Percentiles rank a stretch among this genome's conserved stretches.
These are phyloP conservation scores for Tinamus major DNA, from an alignment of 2,797 vertebrate genomes.

Conservation along the genomic window DNA sequence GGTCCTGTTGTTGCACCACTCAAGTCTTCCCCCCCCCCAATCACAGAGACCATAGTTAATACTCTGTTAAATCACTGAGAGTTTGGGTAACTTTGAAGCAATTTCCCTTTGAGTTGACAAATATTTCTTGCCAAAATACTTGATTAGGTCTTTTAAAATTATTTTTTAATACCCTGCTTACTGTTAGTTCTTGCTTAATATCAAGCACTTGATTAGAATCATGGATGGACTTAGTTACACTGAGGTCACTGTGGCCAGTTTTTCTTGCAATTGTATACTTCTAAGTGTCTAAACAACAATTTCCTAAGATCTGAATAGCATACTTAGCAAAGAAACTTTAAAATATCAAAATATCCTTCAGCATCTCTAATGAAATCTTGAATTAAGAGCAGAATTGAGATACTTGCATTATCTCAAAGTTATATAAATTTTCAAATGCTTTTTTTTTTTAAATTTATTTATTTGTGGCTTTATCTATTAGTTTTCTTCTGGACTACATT, in stretches of 20 bases:
- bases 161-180: not conserved
- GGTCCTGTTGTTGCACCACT: not conserved
- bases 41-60: not conserved
- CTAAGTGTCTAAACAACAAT: not conserved
- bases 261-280: not conserved
- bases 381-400: not conserved
- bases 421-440: not conserved
- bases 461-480: not conserved
- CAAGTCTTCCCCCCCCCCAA: not conserved
- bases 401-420: not conserved
- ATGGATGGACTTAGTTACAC: fast-evolving
- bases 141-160: not conserved
- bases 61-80: not conserved
- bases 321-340: not conserved
- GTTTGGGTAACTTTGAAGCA: not conserved
- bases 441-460: not conserved
- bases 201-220: not conserved
- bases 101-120: not conserved
- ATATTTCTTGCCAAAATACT: not conserved
- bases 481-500: not conserved
- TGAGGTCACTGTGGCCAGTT: not conserved
- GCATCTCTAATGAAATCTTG: not conserved
- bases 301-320: not conserved
- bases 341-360: not conserved
- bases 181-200: not conserved